A percentile compares a stretch with the other conserved stretches of the same genome.
Evolutionary conservation across 2,888 invertebrate species (phyloP).

Genomic region (Lissonota sp.): DNA sequence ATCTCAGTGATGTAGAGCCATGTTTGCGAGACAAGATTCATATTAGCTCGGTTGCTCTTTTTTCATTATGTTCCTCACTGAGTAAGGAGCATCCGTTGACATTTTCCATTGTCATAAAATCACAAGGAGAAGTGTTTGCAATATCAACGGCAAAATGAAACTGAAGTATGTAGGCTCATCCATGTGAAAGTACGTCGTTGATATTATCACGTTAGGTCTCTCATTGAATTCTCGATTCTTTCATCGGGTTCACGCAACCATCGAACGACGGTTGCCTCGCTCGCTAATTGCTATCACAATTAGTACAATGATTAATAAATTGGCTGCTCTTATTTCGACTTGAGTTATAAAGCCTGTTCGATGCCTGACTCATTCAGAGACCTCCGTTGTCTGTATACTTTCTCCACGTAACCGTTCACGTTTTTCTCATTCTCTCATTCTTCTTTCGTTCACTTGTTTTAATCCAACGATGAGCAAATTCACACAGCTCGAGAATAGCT

Average conservation of each 20-base stretch:
- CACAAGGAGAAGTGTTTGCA: too few relatives aligned
- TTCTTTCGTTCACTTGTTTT: constrained; percentile 9
- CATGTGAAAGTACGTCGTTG: constrained; percentile 5
- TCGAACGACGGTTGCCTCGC: constrained; percentile 24
- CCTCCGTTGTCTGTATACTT: constrained; percentile 16
- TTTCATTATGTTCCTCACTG: constrained; percentile 35
- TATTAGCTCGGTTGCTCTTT: constrained; percentile 48
- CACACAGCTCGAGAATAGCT: not conserved
- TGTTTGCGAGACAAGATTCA: constrained; percentile 42
- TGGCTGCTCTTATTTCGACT: constrained; percentile 37
- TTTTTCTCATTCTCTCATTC: not conserved
- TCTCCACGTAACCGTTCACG: not conserved
- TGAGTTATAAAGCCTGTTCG: constrained; percentile 24
- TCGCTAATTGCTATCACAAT: constrained; percentile 42
- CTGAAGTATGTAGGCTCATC: not conserved
- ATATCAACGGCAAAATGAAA: too few relatives aligned
- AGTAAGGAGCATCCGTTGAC: constrained; percentile 36
- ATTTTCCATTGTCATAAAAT: constrained; percentile 22
- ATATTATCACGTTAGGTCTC: not conserved
- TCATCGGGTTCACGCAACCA: constrained; percentile 26
- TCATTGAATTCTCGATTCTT: constrained; percentile 28
- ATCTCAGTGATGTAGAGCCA: constrained; percentile 15
- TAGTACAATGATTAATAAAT: constrained; percentile 54
- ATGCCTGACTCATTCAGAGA: constrained; percentile 27
- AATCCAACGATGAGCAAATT: not conserved